Evolutionary conservation across 2,113 vertebrate genomes (phyloP).

Genomic region (Podilymbus podiceps): DNA sequence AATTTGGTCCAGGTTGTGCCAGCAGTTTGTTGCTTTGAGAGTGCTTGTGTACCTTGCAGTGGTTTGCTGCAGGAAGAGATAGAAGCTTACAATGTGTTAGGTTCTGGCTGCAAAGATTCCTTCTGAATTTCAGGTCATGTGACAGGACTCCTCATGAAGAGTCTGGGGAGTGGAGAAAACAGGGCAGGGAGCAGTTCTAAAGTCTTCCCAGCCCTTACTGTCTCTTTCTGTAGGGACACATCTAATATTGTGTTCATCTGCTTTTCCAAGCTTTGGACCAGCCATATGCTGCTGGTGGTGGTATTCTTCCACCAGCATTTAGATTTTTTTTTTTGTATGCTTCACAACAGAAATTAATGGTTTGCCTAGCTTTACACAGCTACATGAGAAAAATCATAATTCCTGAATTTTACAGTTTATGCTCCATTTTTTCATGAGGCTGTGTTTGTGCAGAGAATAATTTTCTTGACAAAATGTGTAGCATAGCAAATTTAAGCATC

Average conservation of each 20-base stretch:
- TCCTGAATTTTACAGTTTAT: neutral
- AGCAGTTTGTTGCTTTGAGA: neutral
- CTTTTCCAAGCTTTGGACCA: neutral
- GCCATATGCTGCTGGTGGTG: neutral
- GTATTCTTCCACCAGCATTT: neutral
- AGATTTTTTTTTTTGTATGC: neutral
- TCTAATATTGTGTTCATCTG: neutral
- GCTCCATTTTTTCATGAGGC: neutral
- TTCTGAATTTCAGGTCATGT: neutral
- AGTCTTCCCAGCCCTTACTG: neutral
- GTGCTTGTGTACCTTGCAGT: neutral
- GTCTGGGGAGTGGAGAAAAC: neutral
- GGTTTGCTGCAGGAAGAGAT: neutral
- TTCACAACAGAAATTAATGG: neutral
- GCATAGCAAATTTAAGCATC: neutral
- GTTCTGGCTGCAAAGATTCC: neutral
- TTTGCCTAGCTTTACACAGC: neutral
- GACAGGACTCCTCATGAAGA: neutral
- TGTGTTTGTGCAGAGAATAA: neutral
- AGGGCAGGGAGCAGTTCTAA: neutral
- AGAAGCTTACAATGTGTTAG: neutral
- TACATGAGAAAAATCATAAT: accelerated
- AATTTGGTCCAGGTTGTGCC: neutral
- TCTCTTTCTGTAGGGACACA: neutral
- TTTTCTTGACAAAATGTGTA: neutral